phyloP scores from a whole-genome alignment of 2,113 vertebrate genomes.

The Percopsis transmontana region DNA sequence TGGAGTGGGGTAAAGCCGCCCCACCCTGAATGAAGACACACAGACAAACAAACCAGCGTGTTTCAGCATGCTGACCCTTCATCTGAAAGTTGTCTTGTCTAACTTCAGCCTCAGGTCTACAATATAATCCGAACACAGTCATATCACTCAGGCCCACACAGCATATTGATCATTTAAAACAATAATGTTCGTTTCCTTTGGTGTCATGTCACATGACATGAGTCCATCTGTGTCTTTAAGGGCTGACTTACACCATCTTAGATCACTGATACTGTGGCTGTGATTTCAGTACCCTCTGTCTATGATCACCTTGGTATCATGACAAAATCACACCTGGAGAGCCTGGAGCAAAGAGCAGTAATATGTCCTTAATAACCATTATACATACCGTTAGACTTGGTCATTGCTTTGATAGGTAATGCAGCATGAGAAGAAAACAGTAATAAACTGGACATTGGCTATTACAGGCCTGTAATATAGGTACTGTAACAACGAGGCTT shows the following conservation, averaged over 20 bases:
- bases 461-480: not conserved
- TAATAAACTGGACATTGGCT: not conserved
- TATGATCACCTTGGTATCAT: conserved; percentile 22
- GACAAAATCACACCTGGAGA: conserved; percentile 47
- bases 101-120: conserved; percentile 1
- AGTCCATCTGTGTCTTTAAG: conserved; percentile 31
- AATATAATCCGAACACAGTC: conserved; percentile 9
- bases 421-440: not conserved
- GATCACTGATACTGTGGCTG: conserved; percentile 29
- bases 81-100: too few relatives aligned
- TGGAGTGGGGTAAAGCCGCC: conserved; percentile 80
- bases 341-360: conserved; percentile 1
- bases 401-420: not conserved
- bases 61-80: too few relatives aligned
- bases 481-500: not conserved
- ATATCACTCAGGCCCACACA: not conserved
- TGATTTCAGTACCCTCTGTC: too few relatives aligned
- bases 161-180: conserved; percentile 17
- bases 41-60: conserved; percentile 16
- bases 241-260: conserved; percentile 17
- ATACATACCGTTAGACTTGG: not conserved
- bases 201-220: conserved; percentile 40
- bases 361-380: not conserved
- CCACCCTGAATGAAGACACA: conserved; percentile 71
- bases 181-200: conserved; percentile 14